Conservation (phyloP, 2,113 vertebrate genomes). For the Stegostoma tigrinum region DNA sequence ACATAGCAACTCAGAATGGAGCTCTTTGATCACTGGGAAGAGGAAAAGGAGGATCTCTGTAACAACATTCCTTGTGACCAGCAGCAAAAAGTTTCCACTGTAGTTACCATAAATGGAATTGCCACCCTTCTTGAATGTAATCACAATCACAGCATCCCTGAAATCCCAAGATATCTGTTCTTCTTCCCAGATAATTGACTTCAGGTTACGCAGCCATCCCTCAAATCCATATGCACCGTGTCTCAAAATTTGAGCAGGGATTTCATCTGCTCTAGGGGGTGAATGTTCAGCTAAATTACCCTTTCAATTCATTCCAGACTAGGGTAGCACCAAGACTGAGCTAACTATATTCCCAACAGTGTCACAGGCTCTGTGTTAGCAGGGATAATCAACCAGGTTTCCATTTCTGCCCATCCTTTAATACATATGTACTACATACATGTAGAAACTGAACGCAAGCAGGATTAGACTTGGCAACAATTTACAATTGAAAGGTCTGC, state of each 20-base stretch:
- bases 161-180: background rate
- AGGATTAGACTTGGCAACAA: background rate
- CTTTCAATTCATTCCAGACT: background rate
- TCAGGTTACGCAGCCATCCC: background rate
- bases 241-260: background rate
- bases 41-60: background rate
- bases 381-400: background rate
- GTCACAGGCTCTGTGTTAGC: background rate
- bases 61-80: background rate
- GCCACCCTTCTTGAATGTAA: background rate
- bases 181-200: background rate
- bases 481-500: background rate
- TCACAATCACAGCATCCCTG: background rate
- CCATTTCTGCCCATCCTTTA: background rate
- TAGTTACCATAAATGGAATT: background rate
- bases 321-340: background rate
- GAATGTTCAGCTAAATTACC: background rate
- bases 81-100: background rate
- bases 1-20: background rate
- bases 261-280: background rate
- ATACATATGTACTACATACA: background rate
- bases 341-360: background rate
- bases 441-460: background rate
- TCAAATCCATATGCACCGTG: background rate
- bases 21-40: background rate